Conservation (phyloP, 2,888 invertebrate genomes). For the Drosophila anceps region DNA sequence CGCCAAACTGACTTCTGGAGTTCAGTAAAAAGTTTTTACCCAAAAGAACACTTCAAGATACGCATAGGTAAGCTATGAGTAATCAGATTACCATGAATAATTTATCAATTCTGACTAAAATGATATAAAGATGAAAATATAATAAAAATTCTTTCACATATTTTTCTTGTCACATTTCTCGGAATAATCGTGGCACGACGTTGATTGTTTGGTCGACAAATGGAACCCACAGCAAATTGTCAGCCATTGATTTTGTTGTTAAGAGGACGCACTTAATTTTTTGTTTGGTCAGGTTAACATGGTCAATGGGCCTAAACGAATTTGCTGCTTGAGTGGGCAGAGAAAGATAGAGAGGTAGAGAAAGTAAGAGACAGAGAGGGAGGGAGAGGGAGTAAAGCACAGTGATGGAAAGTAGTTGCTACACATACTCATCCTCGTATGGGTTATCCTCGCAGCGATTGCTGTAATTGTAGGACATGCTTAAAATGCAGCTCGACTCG, state of each 20-base stretch:
- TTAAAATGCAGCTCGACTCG: constrained; percentile 30
- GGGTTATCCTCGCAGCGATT: constrained; percentile 67
- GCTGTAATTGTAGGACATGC: constrained; percentile 70
- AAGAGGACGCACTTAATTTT: constrained; percentile 21
- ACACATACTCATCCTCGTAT: constrained; percentile 72
- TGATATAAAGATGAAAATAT: constrained; percentile 1
- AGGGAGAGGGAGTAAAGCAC: neutral
- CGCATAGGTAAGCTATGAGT: neutral
- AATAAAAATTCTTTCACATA: neutral
- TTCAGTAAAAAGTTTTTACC: neutral
- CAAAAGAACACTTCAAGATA: neutral
- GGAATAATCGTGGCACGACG: constrained; percentile 1
- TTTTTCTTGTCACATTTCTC: constrained; percentile 2
- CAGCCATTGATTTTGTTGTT: constrained; percentile 32
- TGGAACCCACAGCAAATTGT: constrained; percentile 7
- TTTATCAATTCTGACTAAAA: constrained; percentile 5
- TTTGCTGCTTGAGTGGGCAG: constrained; percentile 49
- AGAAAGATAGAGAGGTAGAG: too few relatives aligned
- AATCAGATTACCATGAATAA: constrained; percentile 1
- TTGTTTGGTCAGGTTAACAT: constrained; percentile 34
- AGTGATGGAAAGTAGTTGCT: neutral
- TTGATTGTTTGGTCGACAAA: constrained; percentile 15
- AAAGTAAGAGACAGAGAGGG: neutral
- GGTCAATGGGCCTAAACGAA: constrained; percentile 47
- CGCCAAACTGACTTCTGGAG: neutral